Base-by-base conservation (phyloP, 1,140 invertebrate genomes). In the Dysdera silvatica region DNA sequence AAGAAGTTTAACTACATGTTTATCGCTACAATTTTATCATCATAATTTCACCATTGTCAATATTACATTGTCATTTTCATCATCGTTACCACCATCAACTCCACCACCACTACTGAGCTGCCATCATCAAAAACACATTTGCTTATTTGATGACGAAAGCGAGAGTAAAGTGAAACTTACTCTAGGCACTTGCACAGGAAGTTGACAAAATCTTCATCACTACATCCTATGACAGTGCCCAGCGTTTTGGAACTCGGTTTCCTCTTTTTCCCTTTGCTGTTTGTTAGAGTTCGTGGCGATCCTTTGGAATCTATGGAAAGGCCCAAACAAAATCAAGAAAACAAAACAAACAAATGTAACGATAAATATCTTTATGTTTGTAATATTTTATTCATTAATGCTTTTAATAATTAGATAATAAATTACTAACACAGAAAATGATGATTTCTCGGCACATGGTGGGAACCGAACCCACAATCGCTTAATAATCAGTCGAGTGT, bases 151-250 rank as follows among this genome's bases (percentile, higher is more conserved):
- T 37, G n/a, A n/a, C n/a, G n/a, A 37, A 12, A 37, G 2, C 1
- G 20, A 14, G 26, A 16, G 33, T 24, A 58, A 47, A 23, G 8
- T 51, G n/a, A 52, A 71, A 85, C 86, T 87, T 76, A 89, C 87
- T 95, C 89, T 62, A 98, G 81, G 75, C 94, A 97, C 73, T 86
- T 82, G 62, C 87, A 86, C 71, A 98, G 84, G 77, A 98, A 97
- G 77, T 97, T 89, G 33, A 95, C 84, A 80, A 98, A 98, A 28
- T 90, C 80, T n/a, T 86, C 82, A 77, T 98, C 93, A 72, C 87
- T 88, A 72, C 89, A 91, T 63, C 88, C 83, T 14, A 91, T 79
- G 24, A 85, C 87, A 59, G 83, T 80, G 4, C 85, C 79, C 24
- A 93, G 77, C 51, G 83, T 85, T 71, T 92, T 90, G 60, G 92